Evolutionary conservation across 2,888 invertebrate genomes (phyloP).

Genomic region (Plebejus argus): DNA sequence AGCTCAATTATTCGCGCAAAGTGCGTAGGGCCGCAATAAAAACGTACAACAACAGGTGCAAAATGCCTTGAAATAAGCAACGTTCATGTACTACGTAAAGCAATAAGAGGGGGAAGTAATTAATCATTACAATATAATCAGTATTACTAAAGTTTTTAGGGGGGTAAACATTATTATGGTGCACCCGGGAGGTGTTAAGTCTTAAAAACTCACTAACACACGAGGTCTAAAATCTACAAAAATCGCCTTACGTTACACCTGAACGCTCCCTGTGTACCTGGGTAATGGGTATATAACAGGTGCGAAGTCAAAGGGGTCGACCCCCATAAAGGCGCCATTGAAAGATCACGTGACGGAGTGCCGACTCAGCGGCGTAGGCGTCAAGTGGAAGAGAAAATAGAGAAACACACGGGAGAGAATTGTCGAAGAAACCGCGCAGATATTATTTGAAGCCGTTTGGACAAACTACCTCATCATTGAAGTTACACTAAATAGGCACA

Average conservation of each 20-base stretch:
- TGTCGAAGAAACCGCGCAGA: not conserved
- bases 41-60: constrained; percentile 38
- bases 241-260: not conserved
- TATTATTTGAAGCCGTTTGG: too few relatives aligned
- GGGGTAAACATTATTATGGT: too few relatives aligned
- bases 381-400: constrained; percentile 40
- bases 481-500: too few relatives aligned
- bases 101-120: not conserved
- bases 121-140: not conserved
- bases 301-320: constrained; percentile 36
- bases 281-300: not conserved
- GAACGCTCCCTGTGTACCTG: not conserved
- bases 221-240: not conserved
- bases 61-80: constrained; percentile 28
- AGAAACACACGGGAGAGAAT: constrained; percentile 36
- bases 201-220: too few relatives aligned
- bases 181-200: too few relatives aligned
- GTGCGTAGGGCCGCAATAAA: constrained; percentile 2
- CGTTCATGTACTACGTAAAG: not conserved
- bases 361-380: constrained; percentile 47
- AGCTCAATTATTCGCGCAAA: not conserved
- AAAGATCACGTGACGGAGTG: constrained; percentile 52
- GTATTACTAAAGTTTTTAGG: not conserved
- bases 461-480: too few relatives aligned
- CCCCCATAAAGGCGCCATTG: constrained; percentile 48